Percentiles rank a stretch among this genome's conserved stretches.
These are phyloP conservation scores for Halichoerus grypus DNA, from an alignment of 2,113 vertebrate genomes.

Conservation along the genomic window DNA sequence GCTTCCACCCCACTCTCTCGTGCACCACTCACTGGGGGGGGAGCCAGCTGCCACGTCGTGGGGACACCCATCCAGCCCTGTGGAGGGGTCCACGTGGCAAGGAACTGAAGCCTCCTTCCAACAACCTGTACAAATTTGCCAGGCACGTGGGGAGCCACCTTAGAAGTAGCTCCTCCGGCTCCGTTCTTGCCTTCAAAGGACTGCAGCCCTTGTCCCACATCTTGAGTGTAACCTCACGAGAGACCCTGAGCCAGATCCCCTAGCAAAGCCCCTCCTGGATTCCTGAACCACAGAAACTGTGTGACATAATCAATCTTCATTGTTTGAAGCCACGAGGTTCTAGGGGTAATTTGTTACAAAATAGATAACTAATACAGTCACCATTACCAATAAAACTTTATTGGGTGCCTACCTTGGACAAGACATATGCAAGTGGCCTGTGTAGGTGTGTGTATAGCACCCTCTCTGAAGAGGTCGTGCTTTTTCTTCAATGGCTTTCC, in stretches of 20 bases:
- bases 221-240: not conserved
- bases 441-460: not conserved
- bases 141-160: not conserved
- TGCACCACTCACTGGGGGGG: not conserved
- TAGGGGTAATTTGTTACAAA: not conserved
- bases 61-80: not conserved
- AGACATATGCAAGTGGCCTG: not conserved
- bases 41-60: not conserved
- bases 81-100: not conserved
- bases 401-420: not conserved
- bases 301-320: not conserved
- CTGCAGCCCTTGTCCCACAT: not conserved
- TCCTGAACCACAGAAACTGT: slow-evolving; percentile 24
- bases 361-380: not conserved
- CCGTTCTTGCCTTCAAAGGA: not conserved
- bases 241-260: not conserved
- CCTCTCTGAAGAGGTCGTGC: not conserved
- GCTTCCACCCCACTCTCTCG: not conserved
- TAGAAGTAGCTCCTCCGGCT: not conserved
- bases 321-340: not conserved
- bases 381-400: slow-evolving; percentile 3
- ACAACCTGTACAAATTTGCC: not conserved
- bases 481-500: not conserved
- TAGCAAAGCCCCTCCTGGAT: not conserved
- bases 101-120: not conserved